These are phyloP conservation scores for Mastomys natalensis DNA, from an alignment of 2,113 vertebrate species.

Conservation along the genomic window DNA sequence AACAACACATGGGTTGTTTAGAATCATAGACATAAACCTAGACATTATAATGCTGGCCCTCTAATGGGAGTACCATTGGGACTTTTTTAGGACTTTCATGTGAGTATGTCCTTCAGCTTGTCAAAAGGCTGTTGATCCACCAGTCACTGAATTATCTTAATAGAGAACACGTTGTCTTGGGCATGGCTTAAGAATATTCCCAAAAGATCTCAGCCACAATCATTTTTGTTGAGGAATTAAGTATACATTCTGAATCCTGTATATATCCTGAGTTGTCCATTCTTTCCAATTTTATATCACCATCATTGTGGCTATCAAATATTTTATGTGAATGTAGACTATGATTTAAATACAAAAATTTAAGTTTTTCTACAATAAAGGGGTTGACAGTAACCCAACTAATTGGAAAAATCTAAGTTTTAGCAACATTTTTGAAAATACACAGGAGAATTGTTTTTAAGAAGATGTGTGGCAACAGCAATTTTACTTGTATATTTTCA, in stretches of 20 bases:
- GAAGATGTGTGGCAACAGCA: neutral
- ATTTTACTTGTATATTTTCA: slow-evolving; percentile 51
- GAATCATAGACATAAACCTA: neutral
- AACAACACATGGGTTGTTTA: neutral
- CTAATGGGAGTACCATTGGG: too few relatives aligned
- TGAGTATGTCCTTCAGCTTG: neutral
- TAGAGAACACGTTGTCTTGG: neutral
- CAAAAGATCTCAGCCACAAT: neutral
- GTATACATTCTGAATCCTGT: neutral
- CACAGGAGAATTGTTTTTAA: neutral
- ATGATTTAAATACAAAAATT: neutral
- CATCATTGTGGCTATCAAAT: neutral
- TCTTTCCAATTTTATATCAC: neutral
- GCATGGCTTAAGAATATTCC: neutral
- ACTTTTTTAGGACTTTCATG: neutral
- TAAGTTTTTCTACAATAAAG: neutral
- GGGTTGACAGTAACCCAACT: neutral
- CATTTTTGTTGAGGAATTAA: slow-evolving; percentile 3
- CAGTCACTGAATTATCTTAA: neutral
- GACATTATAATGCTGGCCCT: too few relatives aligned
- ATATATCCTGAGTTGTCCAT: neutral
- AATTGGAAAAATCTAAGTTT: neutral
- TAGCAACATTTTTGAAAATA: neutral
- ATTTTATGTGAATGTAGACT: neutral
- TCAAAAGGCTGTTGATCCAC: neutral